Base-by-base conservation (phyloP, 2,113 vertebrate species). In the Microtus montanus region DNA sequence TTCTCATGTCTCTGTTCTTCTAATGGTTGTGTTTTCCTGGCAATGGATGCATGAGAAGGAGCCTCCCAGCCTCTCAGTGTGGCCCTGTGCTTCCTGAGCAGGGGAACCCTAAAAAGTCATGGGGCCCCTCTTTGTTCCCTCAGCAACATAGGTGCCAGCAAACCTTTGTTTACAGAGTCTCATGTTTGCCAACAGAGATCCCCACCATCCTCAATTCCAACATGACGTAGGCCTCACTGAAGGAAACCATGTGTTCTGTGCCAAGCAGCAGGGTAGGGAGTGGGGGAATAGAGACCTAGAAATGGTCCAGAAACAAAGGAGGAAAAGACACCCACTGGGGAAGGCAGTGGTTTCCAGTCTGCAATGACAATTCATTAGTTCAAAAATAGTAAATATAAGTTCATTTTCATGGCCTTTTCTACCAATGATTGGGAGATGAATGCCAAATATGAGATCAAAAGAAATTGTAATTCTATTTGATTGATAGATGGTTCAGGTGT, bases 21-120 rank as follows among this genome's bases (percentile, higher is more conserved):
- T 70, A 93, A 89, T 0, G n/a, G 54, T 30, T 89, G 87, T 75
- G 87, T 95, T 47, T 89, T 96, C 89, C 96, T 90, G 80, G 90
- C 96, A 87, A 73, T 38, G 80, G 49, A 77, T 33, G 41, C 78
- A 64, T 22, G 38, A 12, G 28, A 84, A n/a, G 63, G 54, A 86
- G 8, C n/a, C 89, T 93, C 89, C 89, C 85, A 83, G 78, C 44
- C 90, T 90, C 66, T 63, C 71, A 47, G 15, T n/a, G 15, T 41
- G 44, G 79, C 12, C 38, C 20, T 49, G 8, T 68, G 44, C 82
- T 95, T 89, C 49, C 82, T 85, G 58, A 89, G 10, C 77, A 33
- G 71, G 54, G 63, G 63, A 64, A 14, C 64, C 49, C 8, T 38
- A 15, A 44, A 38, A 74, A 44, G 28, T 35, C 78, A 22, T 5